Percentiles rank a stretch among this genome's conserved stretches.
Evolutionary conservation across 2,888 invertebrate species (phyloP).

Genomic region (Mylabris sibirica): DNA sequence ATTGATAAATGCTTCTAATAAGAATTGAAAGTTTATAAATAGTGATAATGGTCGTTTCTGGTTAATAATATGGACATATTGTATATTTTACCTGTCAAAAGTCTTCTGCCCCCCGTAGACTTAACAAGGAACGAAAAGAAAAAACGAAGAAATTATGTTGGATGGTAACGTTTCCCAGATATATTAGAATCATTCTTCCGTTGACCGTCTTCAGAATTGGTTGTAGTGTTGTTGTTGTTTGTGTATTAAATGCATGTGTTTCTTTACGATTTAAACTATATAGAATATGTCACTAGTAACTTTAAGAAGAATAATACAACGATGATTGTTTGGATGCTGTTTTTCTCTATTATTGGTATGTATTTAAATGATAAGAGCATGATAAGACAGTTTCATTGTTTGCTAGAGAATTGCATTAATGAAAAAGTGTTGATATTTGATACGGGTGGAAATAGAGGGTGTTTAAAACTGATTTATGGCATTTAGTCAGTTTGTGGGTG

Average conservation of each 20-base stretch:
- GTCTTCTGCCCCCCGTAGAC: slow-evolving; percentile 35
- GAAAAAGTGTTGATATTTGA: slow-evolving; percentile 20
- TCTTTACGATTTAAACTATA: slow-evolving; percentile 7
- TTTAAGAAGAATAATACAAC: slow-evolving; percentile 14
- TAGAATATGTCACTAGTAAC: background rate
- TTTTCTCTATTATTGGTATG: background rate
- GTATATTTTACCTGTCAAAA: slow-evolving; percentile 11
- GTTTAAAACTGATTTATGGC: slow-evolving; percentile 27
- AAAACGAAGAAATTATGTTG: slow-evolving; percentile 21
- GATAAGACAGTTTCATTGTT: no score
- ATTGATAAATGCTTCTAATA: background rate
- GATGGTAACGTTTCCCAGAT: slow-evolving; percentile 21
- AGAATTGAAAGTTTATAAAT: background rate
- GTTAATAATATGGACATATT: slow-evolving; percentile 6
- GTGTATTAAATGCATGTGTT: slow-evolving; percentile 26
- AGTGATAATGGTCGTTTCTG: background rate
- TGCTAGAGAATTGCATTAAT: background rate
- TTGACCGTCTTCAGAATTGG: slow-evolving; percentile 18
- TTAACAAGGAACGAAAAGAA: slow-evolving; percentile 37
- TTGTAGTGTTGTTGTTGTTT: slow-evolving; percentile 15
- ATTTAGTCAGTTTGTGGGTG: slow-evolving; percentile 17
- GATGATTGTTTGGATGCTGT: slow-evolving; percentile 24
- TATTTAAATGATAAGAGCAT: slow-evolving; percentile 19
- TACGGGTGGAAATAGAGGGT: slow-evolving; percentile 29
- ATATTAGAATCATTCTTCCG: slow-evolving; percentile 26